Evolutionary conservation across 2,888 invertebrate genomes (phyloP).

Genomic region (Zootermopsis nevadensis): DNA sequence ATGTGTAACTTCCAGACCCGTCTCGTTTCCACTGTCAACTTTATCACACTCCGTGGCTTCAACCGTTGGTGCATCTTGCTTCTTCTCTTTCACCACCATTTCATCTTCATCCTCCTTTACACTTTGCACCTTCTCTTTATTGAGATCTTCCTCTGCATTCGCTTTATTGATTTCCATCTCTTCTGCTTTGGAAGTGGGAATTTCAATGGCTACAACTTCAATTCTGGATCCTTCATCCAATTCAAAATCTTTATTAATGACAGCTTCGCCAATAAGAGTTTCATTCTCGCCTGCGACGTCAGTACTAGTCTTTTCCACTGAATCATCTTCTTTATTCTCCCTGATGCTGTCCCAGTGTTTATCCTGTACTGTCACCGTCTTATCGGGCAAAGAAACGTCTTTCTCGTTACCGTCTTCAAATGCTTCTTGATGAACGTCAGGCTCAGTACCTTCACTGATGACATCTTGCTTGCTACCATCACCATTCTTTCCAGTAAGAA

Average conservation of each 20-base stretch:
- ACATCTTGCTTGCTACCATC: not conserved
- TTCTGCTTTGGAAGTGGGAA: constrained; percentile 18
- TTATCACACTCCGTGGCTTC: not conserved
- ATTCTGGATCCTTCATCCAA: constrained; percentile 14
- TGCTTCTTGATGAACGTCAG: not conserved
- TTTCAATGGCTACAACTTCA: constrained; percentile 30
- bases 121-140: constrained; percentile 16
- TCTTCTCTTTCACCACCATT: not conserved
- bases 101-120: constrained; percentile 4
- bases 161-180: constrained; percentile 21
- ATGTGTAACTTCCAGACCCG: not conserved
- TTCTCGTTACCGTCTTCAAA: not conserved
- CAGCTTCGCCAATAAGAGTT: not conserved
- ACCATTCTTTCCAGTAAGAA: not conserved
- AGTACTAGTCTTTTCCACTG: not conserved
- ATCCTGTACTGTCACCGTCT: not conserved
- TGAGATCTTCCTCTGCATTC: constrained; percentile 1
- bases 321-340: not conserved
- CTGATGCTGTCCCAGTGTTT: not conserved
- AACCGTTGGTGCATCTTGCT: not conserved
- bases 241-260: not conserved
- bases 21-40: constrained; percentile 17
- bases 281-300: not conserved
- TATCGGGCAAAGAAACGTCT: not conserved
- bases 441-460: not conserved